phyloP scores from a whole-genome alignment of 2,113 vertebrate species.

The Engraulis encrasicolus region DNA sequence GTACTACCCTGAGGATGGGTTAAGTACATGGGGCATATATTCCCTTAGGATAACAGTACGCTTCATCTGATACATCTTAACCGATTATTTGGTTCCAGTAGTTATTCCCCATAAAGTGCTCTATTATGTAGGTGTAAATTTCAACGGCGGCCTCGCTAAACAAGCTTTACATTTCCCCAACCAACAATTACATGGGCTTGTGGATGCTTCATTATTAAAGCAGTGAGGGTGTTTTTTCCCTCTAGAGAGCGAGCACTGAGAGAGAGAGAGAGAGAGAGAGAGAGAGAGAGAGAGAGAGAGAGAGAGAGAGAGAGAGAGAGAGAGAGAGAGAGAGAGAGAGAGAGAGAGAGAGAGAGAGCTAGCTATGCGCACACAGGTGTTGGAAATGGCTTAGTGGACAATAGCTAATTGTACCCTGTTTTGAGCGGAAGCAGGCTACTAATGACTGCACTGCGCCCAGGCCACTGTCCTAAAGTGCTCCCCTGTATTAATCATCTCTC shows the following conservation, averaged over 20 bases:
- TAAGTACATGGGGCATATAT: too few species aligned
- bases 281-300: too few species aligned
- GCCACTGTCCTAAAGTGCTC: constrained; percentile 58
- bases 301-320: too few species aligned
- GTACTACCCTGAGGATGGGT: neutral
- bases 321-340: too few species aligned
- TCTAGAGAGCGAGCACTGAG: neutral
- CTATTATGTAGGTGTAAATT: neutral
- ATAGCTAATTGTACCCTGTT: constrained; percentile 55
- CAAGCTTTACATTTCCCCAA: constrained; percentile 1
- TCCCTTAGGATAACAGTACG: too few species aligned
- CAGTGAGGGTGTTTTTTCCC: neutral
- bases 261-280: too few species aligned
- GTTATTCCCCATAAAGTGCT: too few species aligned
- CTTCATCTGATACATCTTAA: too few species aligned
- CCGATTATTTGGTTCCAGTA: too few species aligned
- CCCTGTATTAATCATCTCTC: constrained; percentile 72
- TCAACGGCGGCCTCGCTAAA: neutral
- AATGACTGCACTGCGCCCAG: constrained; percentile 66
- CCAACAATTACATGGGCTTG: neutral
- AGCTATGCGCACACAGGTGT: constrained; percentile 72
- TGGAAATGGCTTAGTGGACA: constrained; percentile 61
- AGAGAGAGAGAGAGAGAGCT: too few species aligned
- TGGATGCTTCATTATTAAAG: neutral
- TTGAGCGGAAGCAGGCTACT: constrained; percentile 64